phyloP scores from a whole-genome alignment of 2,797 vertebrate genomes.

The Onychomys torridus region DNA sequence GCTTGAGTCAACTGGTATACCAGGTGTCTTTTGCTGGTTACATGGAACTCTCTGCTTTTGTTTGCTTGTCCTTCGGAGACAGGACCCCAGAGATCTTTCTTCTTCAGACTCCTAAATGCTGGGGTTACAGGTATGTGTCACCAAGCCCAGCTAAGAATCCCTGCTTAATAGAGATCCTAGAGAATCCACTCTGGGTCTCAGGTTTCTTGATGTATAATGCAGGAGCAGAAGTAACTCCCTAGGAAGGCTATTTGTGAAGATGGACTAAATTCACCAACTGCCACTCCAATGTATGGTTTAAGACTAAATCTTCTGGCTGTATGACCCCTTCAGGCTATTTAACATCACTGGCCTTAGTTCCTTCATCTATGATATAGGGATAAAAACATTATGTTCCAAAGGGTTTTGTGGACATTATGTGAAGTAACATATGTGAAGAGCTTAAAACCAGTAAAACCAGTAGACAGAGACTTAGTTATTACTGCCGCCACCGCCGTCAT shows the following conservation, averaged over 20 bases:
- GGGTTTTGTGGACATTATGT: neutral
- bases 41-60: neutral
- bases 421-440: neutral
- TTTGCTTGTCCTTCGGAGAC: neutral
- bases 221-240: neutral
- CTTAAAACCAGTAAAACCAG: neutral
- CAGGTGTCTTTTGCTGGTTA: neutral
- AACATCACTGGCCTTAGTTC: neutral
- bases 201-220: neutral
- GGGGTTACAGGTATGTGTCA: neutral
- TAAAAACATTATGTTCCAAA: neutral
- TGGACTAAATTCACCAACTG: neutral
- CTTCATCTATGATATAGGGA: neutral
- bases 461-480: neutral
- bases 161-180: neutral
- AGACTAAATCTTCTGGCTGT: neutral
- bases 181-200: neutral
- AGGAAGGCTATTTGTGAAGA: neutral
- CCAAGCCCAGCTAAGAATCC: neutral
- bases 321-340: neutral
- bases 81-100: neutral
- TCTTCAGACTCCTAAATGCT: neutral
- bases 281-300: neutral
- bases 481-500: fast-evolving
- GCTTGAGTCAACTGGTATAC: neutral